Evolutionary conservation across 2,888 invertebrate genomes (phyloP).

Genomic region (Philaethria dido): DNA sequence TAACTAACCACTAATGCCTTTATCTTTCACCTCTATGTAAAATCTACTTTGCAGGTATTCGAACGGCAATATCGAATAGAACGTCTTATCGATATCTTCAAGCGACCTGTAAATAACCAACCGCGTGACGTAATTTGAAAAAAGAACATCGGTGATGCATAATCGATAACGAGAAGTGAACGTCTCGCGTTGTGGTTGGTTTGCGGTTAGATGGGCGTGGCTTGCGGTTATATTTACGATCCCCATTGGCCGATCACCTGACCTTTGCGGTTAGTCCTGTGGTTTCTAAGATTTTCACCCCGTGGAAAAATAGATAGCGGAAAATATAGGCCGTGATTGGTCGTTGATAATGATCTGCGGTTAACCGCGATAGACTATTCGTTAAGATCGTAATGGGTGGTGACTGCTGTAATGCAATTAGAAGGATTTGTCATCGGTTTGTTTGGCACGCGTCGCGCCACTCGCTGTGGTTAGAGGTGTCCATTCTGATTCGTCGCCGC

Average conservation of each 20-base stretch:
- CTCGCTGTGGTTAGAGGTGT: conserved; percentile 54
- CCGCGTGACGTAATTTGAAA: conserved; percentile 60
- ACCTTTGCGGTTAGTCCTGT: conserved; percentile 84
- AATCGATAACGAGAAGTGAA: conserved; percentile 75
- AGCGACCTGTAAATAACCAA: conserved; percentile 52
- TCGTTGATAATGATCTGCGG: conserved; percentile 72
- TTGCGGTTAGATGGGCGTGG: conserved; percentile 87
- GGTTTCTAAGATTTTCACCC: conserved; percentile 85
- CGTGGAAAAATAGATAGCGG: conserved; percentile 79
- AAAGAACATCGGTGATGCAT: conserved; percentile 65
- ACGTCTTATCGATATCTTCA: not conserved
- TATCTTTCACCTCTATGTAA: not conserved
- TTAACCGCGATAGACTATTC: conserved; percentile 80
- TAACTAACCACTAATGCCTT: conserved; percentile 4
- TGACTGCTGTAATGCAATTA: conserved; percentile 52
- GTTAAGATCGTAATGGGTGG: conserved; percentile 79
- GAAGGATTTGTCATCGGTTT: conserved; percentile 70
- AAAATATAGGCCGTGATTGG: conserved; percentile 80
- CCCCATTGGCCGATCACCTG: conserved; percentile 84
- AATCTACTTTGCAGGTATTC: conserved; percentile 6
- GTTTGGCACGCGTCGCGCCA: conserved; percentile 52
- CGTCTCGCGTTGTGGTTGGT: conserved; percentile 84
- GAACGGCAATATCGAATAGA: not conserved
- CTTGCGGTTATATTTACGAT: conserved; percentile 84
- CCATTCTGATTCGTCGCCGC: conserved; percentile 48